Evolutionary conservation across 2,797 vertebrate genomes (phyloP), one percentile per base, ranked within the genome.

Genomic region (Chiroxiphia lanceolata): DNA sequence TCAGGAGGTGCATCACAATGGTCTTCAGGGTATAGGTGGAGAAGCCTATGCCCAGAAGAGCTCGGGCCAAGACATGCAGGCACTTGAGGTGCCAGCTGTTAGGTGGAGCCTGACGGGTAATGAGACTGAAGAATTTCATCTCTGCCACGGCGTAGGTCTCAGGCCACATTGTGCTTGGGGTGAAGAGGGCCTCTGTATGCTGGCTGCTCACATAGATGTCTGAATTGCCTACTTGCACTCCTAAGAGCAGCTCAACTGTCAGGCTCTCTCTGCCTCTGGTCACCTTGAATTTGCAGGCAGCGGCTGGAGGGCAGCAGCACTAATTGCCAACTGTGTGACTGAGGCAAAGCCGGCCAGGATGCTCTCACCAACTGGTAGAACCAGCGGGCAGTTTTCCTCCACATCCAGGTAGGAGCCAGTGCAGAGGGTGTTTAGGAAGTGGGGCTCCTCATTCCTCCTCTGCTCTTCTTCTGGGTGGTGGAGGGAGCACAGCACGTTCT

Each of bases 261-360:
- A 36, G 36, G 5, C 10, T n/a, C 36, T 16, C 11, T n/a, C 11
- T 4, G 4, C 14, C 1, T 0, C 22, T 60, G 22, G 4, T 38
- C 54, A 60, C 7, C 18, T 20, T 33, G 22, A 51, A 29, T 38
- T 33, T 44, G 13, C 38, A 60, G n/a, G n/a, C 38, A 77, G 18
- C 0, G 0, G 36, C 33, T n/a, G 54, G n/a, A 29, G 7, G 29
- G 54, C 23, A n/a, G 47, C 19, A n/a, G 27, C 29, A 16, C 7
- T 23, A 61, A 53, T 11, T 0, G 2, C 8, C 19, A 61, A 3
- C 4, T 23, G 29, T 0, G 2, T 2, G 19, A n/a, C 27, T 9
- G 7, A 11, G n/a, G 10, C 40, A 47, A 29, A n/a, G 0, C 0
- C n/a, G 0, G 0, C 15, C 25, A 69, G 23, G 3, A 4, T 20